Percentiles rank a stretch among this genome's conserved stretches.
Evolutionary conservation across 2,888 invertebrate genomes (phyloP).

Genomic region (Pollenia griseotomentosa): DNA sequence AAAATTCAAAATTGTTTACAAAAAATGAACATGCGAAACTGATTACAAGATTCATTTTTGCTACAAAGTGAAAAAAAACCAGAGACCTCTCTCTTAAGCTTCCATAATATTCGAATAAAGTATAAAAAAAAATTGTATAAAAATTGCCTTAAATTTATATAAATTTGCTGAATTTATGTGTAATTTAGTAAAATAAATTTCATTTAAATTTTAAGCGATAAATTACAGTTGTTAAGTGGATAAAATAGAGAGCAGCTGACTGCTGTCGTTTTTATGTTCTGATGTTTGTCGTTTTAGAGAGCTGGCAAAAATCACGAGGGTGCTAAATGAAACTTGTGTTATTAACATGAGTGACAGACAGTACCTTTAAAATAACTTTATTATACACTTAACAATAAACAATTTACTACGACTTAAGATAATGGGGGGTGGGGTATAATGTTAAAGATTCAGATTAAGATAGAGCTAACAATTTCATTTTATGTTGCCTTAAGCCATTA

Average conservation of each 20-base stretch:
- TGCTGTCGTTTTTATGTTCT: background rate
- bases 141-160: slow-evolving; percentile 42
- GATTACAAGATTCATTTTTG: slow-evolving; percentile 15
- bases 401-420: background rate
- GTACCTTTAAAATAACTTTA: background rate
- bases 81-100: background rate
- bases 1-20: background rate
- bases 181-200: slow-evolving; percentile 53
- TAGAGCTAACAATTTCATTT: too few species aligned
- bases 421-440: too few species aligned
- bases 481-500: too few species aligned
- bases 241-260: slow-evolving; percentile 10
- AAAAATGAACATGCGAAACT: background rate
- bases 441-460: too few species aligned
- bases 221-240: slow-evolving; percentile 53
- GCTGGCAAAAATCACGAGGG: background rate
- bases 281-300: slow-evolving; percentile 1
- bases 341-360: slow-evolving; percentile 17
- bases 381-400: background rate
- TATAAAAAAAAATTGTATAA: background rate
- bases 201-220: slow-evolving; percentile 55
- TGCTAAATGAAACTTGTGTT: background rate
- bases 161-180: slow-evolving; percentile 24
- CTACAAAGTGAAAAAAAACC: background rate
- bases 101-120: background rate